Evolutionary conservation across 1,140 invertebrate genomes (phyloP).

Genomic region (Lysiphlebus fabarum): DNA sequence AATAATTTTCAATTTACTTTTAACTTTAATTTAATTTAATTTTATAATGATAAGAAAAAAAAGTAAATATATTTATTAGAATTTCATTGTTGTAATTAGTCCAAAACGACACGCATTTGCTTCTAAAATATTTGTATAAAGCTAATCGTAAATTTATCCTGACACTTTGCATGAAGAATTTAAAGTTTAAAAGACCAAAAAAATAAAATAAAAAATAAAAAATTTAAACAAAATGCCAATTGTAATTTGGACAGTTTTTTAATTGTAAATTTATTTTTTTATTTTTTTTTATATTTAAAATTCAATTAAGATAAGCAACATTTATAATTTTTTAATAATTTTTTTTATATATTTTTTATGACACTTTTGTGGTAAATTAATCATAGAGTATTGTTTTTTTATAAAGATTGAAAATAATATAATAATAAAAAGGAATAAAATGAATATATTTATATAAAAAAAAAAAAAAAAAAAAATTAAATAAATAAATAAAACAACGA

Average conservation of each 20-base stretch:
- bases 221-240: slow-evolving; percentile 3
- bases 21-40: too few species aligned
- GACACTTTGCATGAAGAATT: slow-evolving; percentile 4
- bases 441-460: too few species aligned
- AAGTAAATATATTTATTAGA: too few species aligned
- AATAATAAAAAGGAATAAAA: too few species aligned
- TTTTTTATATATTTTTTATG: too few species aligned
- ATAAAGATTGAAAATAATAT: too few species aligned
- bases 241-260: background rate
- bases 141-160: slow-evolving; percentile 9
- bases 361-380: slow-evolving; percentile 36
- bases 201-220: background rate
- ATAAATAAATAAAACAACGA: slow-evolving; percentile 7
- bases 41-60: too few species aligned
- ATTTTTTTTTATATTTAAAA: too few species aligned
- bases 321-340: too few species aligned
- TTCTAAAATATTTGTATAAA: background rate
- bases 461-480: too few species aligned
- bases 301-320: too few species aligned
- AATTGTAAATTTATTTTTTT: background rate
- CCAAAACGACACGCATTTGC: background rate
- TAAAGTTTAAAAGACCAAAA: slow-evolving; percentile 2
- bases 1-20: too few species aligned
- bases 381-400: slow-evolving; percentile 37
- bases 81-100: background rate